Percentiles rank a stretch among this genome's conserved stretches.
These are phyloP conservation scores for Polypterus bichir DNA, from an alignment of 2,113 vertebrate species.

Conservation along the genomic window DNA sequence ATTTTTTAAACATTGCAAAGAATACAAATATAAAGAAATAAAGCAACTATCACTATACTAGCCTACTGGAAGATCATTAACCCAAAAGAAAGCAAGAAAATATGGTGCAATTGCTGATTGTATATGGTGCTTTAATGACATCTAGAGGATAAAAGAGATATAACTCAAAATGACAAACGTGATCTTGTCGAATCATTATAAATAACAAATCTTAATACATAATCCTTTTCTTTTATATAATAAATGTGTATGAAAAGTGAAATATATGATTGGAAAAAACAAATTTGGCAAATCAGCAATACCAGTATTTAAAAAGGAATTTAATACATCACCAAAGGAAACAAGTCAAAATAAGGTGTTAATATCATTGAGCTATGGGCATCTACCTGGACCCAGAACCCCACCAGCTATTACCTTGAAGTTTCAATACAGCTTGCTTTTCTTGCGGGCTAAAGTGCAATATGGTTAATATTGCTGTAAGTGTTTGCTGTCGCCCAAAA, in stretches of 20 bases:
- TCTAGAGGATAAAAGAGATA: background rate
- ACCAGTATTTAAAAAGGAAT: no score
- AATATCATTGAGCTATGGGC: background rate
- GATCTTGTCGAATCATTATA: background rate
- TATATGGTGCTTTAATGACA: background rate
- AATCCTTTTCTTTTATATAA: background rate
- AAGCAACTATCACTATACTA: no score
- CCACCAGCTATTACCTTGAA: conserved; percentile 59
- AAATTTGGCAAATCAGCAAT: background rate
- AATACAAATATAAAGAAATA: no score
- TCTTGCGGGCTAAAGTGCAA: conserved; percentile 90
- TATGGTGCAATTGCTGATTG: no score
- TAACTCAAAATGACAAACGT: background rate
- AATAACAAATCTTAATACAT: background rate
- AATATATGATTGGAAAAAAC: background rate
- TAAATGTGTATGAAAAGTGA: background rate
- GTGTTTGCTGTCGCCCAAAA: conserved; percentile 77
- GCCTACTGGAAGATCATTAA: no score
- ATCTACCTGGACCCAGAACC: conserved; percentile 46
- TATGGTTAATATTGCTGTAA: conserved; percentile 78
- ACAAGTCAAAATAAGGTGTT: background rate
- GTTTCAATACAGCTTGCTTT: conserved; percentile 50
- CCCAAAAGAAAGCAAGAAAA: no score
- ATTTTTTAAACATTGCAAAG: no score
- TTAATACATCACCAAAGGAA: background rate